These are phyloP conservation scores for Oenanthe oenanthe DNA, from an alignment of 2,113 vertebrate species.

Conservation along the genomic window DNA sequence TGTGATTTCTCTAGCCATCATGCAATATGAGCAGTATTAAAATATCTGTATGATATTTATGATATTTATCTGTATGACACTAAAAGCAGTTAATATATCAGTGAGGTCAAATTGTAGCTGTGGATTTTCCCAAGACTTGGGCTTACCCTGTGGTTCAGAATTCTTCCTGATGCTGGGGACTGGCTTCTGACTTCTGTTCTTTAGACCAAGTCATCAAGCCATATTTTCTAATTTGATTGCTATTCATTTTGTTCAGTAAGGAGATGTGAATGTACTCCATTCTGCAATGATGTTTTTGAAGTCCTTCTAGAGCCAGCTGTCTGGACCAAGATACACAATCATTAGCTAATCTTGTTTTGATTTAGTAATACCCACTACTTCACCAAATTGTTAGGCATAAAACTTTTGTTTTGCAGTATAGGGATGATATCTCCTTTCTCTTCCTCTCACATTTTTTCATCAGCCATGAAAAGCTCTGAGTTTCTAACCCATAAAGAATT, in stretches of 20 bases:
- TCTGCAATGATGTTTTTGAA: not conserved
- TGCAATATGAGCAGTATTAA: not conserved
- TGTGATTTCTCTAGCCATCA: not conserved
- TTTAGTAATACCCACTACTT: not conserved
- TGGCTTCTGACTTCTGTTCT: not conserved
- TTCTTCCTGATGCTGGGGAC: not conserved
- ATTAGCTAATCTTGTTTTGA: not conserved
- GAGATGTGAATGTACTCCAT: not conserved
- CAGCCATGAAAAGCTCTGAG: not conserved
- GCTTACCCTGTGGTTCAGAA: not conserved
- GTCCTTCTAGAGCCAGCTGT: not conserved
- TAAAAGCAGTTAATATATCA: not conserved
- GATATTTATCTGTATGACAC: not conserved
- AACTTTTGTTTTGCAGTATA: not conserved
- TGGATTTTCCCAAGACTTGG: not conserved
- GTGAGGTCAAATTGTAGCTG: not conserved
- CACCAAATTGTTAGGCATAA: not conserved
- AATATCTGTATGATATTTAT: not conserved
- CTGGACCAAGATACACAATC: not conserved
- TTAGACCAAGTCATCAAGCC: not conserved
- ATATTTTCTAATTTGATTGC: not conserved
- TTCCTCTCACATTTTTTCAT: not conserved
- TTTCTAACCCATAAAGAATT: not conserved
- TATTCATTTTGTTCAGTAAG: not conserved
- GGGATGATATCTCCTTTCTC: not conserved